Percentiles rank a stretch among this genome's conserved stretches.
phyloP scores from a whole-genome alignment of 35 echinoderm and acorn worm genomes.

The Heliocidaris tuberculata region DNA sequence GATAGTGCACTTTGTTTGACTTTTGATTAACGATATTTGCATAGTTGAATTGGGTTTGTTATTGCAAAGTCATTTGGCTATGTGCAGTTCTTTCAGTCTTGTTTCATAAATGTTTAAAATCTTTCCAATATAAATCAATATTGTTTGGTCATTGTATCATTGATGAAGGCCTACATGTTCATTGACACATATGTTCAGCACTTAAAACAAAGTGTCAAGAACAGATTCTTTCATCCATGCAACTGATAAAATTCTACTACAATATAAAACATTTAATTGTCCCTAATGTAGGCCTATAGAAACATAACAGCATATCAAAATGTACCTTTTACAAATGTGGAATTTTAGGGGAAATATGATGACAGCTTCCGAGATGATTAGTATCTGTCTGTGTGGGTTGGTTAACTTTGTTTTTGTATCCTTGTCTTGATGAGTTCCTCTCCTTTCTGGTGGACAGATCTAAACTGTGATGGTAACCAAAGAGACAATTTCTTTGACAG shows the following conservation, averaged over 20 bases:
- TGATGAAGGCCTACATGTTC: no score
- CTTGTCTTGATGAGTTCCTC: neutral
- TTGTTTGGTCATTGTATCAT: no score
- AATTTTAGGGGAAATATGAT: neutral
- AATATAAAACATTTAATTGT: no score
- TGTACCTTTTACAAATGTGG: no score
- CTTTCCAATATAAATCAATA: no score
- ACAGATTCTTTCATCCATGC: no score
- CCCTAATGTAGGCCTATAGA: no score
- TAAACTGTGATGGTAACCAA: neutral
- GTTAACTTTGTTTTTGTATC: neutral
- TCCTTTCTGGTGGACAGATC: neutral
- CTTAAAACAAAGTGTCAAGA: no score
- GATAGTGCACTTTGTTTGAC: no score
- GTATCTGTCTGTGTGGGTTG: neutral
- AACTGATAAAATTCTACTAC: no score
- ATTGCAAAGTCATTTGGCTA: neutral
- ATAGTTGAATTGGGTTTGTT: neutral
- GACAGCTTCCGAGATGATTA: neutral
- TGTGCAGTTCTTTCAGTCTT: neutral
- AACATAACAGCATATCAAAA: no score
- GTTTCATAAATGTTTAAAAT: neutral
- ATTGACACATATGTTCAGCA: no score
- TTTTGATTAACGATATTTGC: constrained; percentile 1
- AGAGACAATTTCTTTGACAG: neutral